phyloP scores from a whole-genome alignment of 2,888 invertebrate species.

The Trichopria drosophilae region DNA sequence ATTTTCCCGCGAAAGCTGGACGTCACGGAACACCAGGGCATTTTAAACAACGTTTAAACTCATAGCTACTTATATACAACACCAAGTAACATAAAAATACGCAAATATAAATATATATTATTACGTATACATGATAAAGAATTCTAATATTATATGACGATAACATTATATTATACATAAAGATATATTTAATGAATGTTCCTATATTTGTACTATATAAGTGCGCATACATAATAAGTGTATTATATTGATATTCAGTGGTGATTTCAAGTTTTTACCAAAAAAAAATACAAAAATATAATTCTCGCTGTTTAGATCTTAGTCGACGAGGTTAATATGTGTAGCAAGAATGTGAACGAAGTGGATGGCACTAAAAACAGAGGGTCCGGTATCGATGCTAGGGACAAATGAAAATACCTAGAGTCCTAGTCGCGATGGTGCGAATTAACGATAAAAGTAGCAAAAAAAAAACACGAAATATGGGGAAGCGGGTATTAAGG shows the following conservation, averaged over 20 bases:
- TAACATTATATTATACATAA: constrained; percentile 50
- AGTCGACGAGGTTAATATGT: constrained; percentile 30
- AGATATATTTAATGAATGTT: constrained; percentile 59
- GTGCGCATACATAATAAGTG: constrained; percentile 50
- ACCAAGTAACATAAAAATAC: constrained; percentile 51
- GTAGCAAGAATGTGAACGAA: constrained; percentile 16
- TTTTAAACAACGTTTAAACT: constrained; percentile 51
- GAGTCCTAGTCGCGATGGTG: constrained; percentile 8
- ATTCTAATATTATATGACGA: constrained; percentile 44
- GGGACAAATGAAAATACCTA: too few species aligned
- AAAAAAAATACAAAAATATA: constrained; percentile 45
- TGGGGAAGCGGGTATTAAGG: constrained; percentile 27
- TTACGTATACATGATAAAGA: constrained; percentile 37
- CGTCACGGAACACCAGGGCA: constrained; percentile 53
- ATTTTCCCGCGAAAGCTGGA: too few species aligned
- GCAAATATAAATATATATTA: constrained; percentile 39
- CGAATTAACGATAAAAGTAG: constrained; percentile 2
- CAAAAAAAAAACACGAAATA: constrained; percentile 21
- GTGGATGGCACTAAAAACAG: constrained; percentile 20
- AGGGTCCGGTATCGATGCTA: constrained; percentile 13
- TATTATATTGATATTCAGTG: constrained; percentile 57
- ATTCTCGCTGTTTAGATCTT: constrained; percentile 50
- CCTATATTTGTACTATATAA: constrained; percentile 58
- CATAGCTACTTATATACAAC: constrained; percentile 52
- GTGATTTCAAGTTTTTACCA: constrained; percentile 57